These are phyloP conservation scores for Lepidurus arcticus DNA, from an alignment of 1,140 invertebrate species.

Conservation along the genomic window DNA sequence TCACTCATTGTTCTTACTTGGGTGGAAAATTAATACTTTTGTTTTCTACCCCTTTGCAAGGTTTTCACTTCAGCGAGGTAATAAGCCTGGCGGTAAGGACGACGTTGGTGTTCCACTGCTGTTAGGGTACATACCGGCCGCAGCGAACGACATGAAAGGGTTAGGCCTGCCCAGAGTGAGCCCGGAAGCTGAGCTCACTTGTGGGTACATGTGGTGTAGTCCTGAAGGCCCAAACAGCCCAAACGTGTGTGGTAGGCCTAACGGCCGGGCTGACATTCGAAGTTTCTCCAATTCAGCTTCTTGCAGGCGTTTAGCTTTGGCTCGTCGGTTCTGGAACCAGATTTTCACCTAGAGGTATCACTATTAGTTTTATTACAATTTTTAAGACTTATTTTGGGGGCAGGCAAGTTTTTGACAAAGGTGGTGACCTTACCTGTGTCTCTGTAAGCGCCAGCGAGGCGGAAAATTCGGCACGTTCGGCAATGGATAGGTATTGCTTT, in stretches of 20 bases:
- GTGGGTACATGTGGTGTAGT: slow-evolving; percentile 30
- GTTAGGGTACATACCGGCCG: neutral
- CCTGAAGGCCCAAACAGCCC: slow-evolving; percentile 37
- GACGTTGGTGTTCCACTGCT: slow-evolving; percentile 13
- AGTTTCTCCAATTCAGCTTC: slow-evolving; percentile 52
- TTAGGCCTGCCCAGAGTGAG: neutral
- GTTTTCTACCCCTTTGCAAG: neutral
- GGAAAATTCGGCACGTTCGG: slow-evolving; percentile 61
- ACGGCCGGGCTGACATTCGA: slow-evolving; percentile 47
- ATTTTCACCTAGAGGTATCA: slow-evolving; percentile 50
- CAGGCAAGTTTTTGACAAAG: neutral
- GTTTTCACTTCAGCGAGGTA: neutral
- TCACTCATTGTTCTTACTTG: too few relatives aligned
- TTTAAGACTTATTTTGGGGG: neutral
- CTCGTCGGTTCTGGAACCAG: slow-evolving; percentile 58
- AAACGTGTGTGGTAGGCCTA: slow-evolving; percentile 40
- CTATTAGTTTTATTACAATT: neutral
- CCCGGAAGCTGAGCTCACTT: neutral
- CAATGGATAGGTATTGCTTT: slow-evolving; percentile 61
- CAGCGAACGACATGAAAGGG: slow-evolving; percentile 7
- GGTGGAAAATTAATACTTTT: too few relatives aligned
- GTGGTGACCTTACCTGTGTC: slow-evolving; percentile 51
- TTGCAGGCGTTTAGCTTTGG: slow-evolving; percentile 55
- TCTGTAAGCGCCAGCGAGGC: slow-evolving; percentile 57
- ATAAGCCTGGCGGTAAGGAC: slow-evolving; percentile 17